Base-by-base conservation (phyloP, 2,888 invertebrate genomes). In the Dynastes maya region DNA sequence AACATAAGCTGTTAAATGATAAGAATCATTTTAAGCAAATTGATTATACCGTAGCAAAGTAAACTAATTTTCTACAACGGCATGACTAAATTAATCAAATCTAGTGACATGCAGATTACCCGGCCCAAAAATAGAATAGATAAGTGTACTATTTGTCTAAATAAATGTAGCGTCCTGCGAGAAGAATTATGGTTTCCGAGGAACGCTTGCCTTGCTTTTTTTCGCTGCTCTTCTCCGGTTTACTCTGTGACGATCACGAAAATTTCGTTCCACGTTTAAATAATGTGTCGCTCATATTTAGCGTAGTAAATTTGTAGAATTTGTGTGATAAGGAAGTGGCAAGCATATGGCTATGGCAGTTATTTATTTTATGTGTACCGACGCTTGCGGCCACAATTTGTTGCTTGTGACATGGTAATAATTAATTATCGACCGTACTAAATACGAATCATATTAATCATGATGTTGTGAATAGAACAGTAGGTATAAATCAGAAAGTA, bases 121-220 rank as follows among this genome's bases (percentile, higher is more conserved):
- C 64, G 16, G 22, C 55, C 79, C 61, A 63, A 77, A 77, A 79
- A 77, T 79, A 77, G 77, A 45, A 51, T 80, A 82, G 81, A 82
- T 82, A 81, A 83, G 81, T 81, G 81, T 79, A 81, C 82, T 79
- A 82, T 83, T 83, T 83, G 82, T 83, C 82, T 79, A 82, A 82
- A 81, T 83, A 82, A 83, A 83, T 83, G 82, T 82, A 79, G 81
- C 82, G 82, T 83, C 71, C 79, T 79, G 70, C 78, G 81, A 78
- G 68, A 82, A 82, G 83, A 83, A 81, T 81, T 82, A 83, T 82
- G 80, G 81, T 82, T 83, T 82, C 83, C 83, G 82, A 83, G 80
- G 78, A 67, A 61, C 72, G 40, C 58, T 74, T 45, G 79, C 65
- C 67, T 70, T 71, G 71, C 55, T 81, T 81, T 81, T 80, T 81